Evolutionary conservation across 2,888 invertebrate species (phyloP).

Genomic region (Aphidoletes aphidimyza): DNA sequence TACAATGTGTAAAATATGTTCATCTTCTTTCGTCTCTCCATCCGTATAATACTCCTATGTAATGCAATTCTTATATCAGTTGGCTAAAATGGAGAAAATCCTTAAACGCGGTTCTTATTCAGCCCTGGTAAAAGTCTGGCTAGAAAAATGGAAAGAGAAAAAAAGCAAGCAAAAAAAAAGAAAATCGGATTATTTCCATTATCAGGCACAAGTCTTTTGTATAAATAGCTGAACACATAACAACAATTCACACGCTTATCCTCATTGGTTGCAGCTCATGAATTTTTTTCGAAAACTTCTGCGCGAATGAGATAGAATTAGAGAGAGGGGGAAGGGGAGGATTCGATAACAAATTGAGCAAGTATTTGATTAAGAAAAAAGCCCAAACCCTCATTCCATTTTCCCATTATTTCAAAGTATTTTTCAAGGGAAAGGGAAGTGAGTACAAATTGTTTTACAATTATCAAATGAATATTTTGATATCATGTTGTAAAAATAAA

Average conservation of each 20-base stretch:
- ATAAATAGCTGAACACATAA: background rate
- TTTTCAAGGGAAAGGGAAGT: no score
- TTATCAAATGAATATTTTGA: no score
- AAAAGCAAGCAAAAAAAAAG: background rate
- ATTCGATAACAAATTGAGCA: background rate
- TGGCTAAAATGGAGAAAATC: no score
- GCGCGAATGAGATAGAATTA: no score
- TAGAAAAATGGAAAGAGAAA: background rate
- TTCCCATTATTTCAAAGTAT: no score
- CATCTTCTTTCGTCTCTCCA: background rate
- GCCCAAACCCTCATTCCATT: background rate
- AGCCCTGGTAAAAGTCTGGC: background rate
- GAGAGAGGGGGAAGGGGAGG: no score
- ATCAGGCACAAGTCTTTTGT: background rate
- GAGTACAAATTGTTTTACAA: no score
- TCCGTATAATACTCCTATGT: no score
- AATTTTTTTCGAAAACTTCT: no score
- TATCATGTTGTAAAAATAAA: no score
- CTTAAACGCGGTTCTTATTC: background rate
- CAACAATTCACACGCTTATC: background rate
- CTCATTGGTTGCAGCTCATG: background rate
- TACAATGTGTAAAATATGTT: background rate
- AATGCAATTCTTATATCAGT: no score
- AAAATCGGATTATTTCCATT: slow-evolving; percentile 11
- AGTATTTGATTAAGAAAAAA: background rate